Percentiles rank a stretch among this genome's conserved stretches.
Conservation (phyloP, 2,113 vertebrate genomes). For the Caranx melampygus region DNA sequence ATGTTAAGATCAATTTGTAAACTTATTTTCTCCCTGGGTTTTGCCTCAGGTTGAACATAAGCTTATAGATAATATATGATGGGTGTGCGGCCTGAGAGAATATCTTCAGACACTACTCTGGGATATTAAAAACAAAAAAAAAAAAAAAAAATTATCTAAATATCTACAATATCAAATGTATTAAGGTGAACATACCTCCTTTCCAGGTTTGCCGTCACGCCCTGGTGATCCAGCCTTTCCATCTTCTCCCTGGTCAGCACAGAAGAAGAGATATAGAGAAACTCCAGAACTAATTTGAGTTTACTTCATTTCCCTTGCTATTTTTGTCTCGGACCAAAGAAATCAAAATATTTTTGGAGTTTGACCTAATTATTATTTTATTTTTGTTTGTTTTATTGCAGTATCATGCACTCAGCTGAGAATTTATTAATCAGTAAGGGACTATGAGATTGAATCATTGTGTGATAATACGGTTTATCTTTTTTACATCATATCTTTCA, state of each 20-base stretch:
- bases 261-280: background rate
- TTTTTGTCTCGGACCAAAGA: background rate
- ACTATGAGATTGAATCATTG: too few relatives aligned
- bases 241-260: conserved; percentile 88
- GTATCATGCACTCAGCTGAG: too few relatives aligned
- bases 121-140: too few relatives aligned
- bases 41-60: background rate
- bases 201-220: conserved; percentile 89
- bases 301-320: background rate
- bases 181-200: conserved; percentile 91
- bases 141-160: background rate
- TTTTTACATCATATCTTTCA: too few relatives aligned
- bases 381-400: background rate
- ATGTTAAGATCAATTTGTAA: background rate
- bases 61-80: background rate
- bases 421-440: too few relatives aligned
- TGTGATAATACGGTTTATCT: too few relatives aligned
- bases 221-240: conserved; percentile 88
- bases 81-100: background rate
- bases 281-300: background rate
- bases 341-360: background rate
- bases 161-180: too few relatives aligned
- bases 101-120: background rate
- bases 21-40: background rate
- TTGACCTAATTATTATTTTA: background rate